Conservation (phyloP, 2,888 invertebrate genomes). For the Aspidiotus destructor region DNA sequence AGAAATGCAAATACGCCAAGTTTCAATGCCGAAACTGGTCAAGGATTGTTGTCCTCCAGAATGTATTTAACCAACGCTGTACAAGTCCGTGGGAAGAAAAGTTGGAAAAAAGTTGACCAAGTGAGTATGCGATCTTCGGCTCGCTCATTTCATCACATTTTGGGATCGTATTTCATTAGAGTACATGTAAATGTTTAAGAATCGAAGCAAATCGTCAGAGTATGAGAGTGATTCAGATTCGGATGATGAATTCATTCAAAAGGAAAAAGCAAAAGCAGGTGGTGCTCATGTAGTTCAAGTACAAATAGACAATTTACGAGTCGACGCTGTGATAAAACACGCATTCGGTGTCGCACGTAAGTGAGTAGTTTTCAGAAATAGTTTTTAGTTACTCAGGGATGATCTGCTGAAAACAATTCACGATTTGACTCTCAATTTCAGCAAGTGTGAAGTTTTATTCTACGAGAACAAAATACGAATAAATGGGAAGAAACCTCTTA, state of each 20-base stretch:
- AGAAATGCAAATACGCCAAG: too few relatives aligned
- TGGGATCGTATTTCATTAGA: too few relatives aligned
- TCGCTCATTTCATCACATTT: too few relatives aligned
- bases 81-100: not conserved
- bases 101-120: not conserved
- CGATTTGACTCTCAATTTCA: conserved; percentile 40
- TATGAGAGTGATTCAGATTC: conserved; percentile 43
- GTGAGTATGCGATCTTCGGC: too few relatives aligned
- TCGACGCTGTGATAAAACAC: conserved; percentile 60
- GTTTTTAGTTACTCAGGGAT: not conserved
- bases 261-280: not conserved
- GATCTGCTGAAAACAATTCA: too few relatives aligned
- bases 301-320: conserved; percentile 55
- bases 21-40: too few relatives aligned
- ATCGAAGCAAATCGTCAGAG: not conserved
- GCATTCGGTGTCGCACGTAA: conserved; percentile 62
- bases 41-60: too few relatives aligned
- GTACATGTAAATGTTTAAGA: too few relatives aligned
- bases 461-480: conserved; percentile 70
- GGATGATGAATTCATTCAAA: conserved; percentile 52
- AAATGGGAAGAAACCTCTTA: conserved; percentile 64
- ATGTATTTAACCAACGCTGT: too few relatives aligned
- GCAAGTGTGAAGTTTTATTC: conserved; percentile 69
- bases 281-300: conserved; percentile 47
- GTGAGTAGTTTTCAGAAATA: conserved; percentile 44